These are phyloP conservation scores for Talpa occidentalis DNA, from an alignment of 2,113 vertebrate species.

Conservation along the genomic window DNA sequence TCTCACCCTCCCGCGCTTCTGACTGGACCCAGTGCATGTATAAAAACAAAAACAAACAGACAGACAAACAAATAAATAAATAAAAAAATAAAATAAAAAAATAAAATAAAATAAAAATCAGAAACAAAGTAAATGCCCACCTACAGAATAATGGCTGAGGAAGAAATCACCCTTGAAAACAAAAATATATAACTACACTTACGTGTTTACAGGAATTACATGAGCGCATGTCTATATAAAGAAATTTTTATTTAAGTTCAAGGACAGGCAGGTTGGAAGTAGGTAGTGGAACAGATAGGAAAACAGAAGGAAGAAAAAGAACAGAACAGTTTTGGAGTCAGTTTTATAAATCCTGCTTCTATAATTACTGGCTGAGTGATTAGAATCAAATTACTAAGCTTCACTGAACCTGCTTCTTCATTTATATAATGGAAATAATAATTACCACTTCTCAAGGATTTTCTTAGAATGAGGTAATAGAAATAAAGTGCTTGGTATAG, in stretches of 20 bases:
- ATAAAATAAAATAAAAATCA: neutral
- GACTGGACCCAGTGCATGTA: too few species aligned
- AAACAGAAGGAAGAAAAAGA: too few species aligned
- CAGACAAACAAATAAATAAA: neutral
- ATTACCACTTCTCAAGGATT: neutral
- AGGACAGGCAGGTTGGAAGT: neutral
- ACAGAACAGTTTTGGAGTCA: neutral
- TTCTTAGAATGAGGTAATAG: neutral
- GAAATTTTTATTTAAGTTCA: slow-evolving; percentile 10
- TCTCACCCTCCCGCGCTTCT: too few species aligned
- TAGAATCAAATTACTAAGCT: neutral
- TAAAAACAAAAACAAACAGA: too few species aligned
- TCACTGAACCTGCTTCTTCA: neutral
- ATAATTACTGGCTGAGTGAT: neutral
- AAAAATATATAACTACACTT: slow-evolving; percentile 22
- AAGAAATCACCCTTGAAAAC: neutral
- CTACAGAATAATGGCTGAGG: neutral
- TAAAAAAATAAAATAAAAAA: too few species aligned
- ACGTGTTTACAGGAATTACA: neutral
- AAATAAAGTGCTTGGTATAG: neutral
- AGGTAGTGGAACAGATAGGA: neutral
- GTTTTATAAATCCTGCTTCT: neutral
- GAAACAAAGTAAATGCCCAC: slow-evolving; percentile 11
- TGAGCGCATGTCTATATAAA: neutral
- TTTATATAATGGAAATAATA: slow-evolving; percentile 27